Evolutionary conservation across 2,113 vertebrate species (phyloP).

Genomic region (Mastomys natalensis): DNA sequence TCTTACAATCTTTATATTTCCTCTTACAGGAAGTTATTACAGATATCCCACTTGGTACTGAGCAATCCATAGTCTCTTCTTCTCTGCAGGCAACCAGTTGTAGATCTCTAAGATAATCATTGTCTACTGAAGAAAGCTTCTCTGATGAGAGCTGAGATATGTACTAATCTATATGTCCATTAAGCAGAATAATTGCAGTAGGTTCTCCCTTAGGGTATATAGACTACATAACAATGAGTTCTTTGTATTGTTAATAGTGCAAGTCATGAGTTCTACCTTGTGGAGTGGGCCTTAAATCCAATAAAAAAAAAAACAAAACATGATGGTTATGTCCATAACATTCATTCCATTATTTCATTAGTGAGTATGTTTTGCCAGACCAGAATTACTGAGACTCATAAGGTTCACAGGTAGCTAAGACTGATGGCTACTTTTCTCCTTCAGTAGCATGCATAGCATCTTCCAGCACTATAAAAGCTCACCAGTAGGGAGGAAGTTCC

Average conservation of each 20-base stretch:
- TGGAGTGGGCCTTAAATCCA: neutral
- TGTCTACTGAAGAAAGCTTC: neutral
- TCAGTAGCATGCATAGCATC: too few relatives aligned
- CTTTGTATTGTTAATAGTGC: neutral
- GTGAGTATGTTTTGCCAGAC: neutral
- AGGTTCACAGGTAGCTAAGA: neutral
- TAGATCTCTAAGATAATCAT: neutral
- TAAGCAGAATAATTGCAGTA: neutral
- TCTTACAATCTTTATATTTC: neutral
- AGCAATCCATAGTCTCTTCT: neutral
- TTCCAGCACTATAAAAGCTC: neutral
- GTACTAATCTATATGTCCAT: neutral
- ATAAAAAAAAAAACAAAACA: neutral
- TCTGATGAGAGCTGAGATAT: neutral
- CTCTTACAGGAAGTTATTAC: neutral
- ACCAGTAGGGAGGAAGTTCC: neutral
- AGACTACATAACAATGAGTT: neutral
- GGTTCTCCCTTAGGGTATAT: neutral
- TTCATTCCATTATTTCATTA: neutral
- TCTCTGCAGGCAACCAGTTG: neutral
- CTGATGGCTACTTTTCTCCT: neutral
- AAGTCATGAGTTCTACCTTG: neutral
- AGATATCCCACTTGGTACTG: too few relatives aligned
- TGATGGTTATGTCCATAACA: neutral
- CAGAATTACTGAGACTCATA: neutral